These are phyloP conservation scores for Macaria liturata DNA, from an alignment of 2,888 invertebrate genomes.

Conservation along the genomic window DNA sequence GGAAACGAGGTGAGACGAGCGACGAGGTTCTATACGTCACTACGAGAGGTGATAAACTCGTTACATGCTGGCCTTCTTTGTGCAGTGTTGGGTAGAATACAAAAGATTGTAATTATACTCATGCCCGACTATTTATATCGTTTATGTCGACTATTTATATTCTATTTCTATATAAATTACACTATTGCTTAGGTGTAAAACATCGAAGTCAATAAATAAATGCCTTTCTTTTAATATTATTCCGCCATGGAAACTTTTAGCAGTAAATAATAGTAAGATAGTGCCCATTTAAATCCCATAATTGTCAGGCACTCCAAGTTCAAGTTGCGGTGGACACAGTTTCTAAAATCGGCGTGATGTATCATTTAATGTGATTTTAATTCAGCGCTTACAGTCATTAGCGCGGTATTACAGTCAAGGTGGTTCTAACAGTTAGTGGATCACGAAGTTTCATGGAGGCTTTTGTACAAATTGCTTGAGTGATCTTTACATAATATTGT, in stretches of 20 bases:
- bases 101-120: too few relatives aligned
- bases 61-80: neutral
- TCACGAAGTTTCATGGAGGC: constrained; percentile 16
- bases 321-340: constrained; percentile 8
- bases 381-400: constrained; percentile 17
- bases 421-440: constrained; percentile 15
- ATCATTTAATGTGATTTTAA: constrained; percentile 23
- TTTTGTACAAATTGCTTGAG: neutral
- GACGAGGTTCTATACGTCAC: constrained; percentile 28
- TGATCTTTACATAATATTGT: too few relatives aligned
- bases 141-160: too few relatives aligned
- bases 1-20: constrained; percentile 59
- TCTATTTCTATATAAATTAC: too few relatives aligned
- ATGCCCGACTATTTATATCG: too few relatives aligned
- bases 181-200: too few relatives aligned
- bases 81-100: too few relatives aligned
- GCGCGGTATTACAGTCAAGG: constrained; percentile 15
- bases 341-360: constrained; percentile 9
- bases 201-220: too few relatives aligned
- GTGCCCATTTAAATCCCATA: too few relatives aligned
- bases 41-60: neutral
- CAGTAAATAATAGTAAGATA: too few relatives aligned
- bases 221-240: too few relatives aligned
- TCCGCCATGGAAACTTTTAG: too few relatives aligned
- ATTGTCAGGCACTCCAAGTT: neutral